Evolutionary conservation across 2,797 vertebrate genomes (phyloP), one percentile per base, ranked within the genome.

Genomic region (Capromys pilorides): DNA sequence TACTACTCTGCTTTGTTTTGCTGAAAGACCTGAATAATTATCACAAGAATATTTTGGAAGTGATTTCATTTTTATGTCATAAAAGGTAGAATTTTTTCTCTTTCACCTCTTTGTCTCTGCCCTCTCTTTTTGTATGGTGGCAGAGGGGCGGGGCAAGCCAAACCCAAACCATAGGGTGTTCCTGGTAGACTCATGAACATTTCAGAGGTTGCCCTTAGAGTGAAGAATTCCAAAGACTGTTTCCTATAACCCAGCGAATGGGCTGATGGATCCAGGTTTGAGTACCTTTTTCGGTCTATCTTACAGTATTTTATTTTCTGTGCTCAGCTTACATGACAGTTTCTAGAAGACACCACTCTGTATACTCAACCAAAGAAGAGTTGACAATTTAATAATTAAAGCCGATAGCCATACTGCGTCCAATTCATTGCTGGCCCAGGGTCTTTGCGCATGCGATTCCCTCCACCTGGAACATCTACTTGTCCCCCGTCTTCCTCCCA

Each of bases 1-100:
- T 41, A 21, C 97, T 97, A 97, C 97, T 96, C 94, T 95, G 95
- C 90, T 97, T 96, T 75, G 90, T 91, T 96, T 97, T 93, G 90
- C 90, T 97, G 96, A 93, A 97, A 98, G 96, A 39, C 31, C 85
- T 96, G 94, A 96, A 97, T 97, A 97, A 97, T 95, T 96, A 91
- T 93, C 90, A 49, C 26, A 66, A 96, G 92, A 88, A 88, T 89
- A 88, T 91, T 97, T 95, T 39, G 45, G 77, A 85, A 87, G 79
- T 94, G 45, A 12, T 18, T 18, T 80, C 21, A 39, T 61, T 77
- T 77, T 62, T 67, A 91, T 31, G 28, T 67, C 45, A 24, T 31
- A 45, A 31, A 81, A 61, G 36, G 26, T 7, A 77, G 31, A 54
- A 21, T 66, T 86, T 61, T 66, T 83, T 77, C 49, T 79, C 13